These are phyloP conservation scores for Drosophila pegasa DNA, from an alignment of 2,888 invertebrate genomes.

Conservation along the genomic window DNA sequence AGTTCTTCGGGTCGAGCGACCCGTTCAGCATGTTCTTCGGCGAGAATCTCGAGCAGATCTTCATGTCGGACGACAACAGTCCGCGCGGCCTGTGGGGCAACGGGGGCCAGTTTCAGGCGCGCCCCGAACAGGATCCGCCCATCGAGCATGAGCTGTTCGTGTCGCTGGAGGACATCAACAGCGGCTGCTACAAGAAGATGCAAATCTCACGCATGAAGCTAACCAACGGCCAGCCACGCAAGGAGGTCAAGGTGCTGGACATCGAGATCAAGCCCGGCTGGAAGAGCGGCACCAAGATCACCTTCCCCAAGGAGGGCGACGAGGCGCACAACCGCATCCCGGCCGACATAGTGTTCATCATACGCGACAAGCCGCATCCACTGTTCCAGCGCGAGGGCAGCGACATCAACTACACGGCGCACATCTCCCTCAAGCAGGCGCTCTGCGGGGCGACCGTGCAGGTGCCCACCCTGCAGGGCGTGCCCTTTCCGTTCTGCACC, in stretches of 20 bases:
- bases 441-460: slow-evolving; percentile 95
- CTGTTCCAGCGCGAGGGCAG: slow-evolving; percentile 96
- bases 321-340: slow-evolving; percentile 96
- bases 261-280: slow-evolving; percentile 98
- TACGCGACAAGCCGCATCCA: slow-evolving; percentile 96
- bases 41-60: slow-evolving; percentile 88
- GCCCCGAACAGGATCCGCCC: slow-evolving; percentile 94
- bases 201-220: slow-evolving; percentile 95
- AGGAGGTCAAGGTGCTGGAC: slow-evolving; percentile 93
- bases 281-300: slow-evolving; percentile 98
- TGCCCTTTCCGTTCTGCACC: slow-evolving; percentile 91
- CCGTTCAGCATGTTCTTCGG: slow-evolving; percentile 98
- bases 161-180: slow-evolving; percentile 95
- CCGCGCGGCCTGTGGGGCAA: slow-evolving; percentile 85
- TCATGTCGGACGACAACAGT: slow-evolving; percentile 79
- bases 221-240: slow-evolving; percentile 91
- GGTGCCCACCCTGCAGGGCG: slow-evolving; percentile 94
- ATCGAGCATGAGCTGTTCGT: slow-evolving; percentile 97
- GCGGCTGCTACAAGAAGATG: slow-evolving; percentile 98
- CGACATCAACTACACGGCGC: slow-evolving; percentile 94
- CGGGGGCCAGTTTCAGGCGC: slow-evolving; percentile 91
- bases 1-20: slow-evolving; percentile 98
- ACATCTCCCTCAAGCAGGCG: slow-evolving; percentile 94
- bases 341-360: slow-evolving; percentile 97
- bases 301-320: slow-evolving; percentile 98